Evolutionary conservation across 2,888 invertebrate species (phyloP), one percentile per base, ranked within the genome.

Genomic region (Erebia ligea): DNA sequence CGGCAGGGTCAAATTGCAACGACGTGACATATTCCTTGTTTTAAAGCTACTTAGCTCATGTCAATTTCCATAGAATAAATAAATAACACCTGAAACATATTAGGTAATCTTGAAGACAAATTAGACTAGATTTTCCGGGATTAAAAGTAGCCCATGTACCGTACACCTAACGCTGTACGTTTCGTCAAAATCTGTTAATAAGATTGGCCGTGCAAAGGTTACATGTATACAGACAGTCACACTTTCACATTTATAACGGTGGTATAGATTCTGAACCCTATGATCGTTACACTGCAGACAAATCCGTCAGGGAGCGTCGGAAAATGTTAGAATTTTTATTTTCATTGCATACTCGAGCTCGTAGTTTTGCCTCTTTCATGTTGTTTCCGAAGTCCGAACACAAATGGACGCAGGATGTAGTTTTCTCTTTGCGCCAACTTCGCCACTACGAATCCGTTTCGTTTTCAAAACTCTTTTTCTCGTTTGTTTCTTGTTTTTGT

Each of bases 291-390:
- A 59, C 57, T 42, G 61, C 42, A 1, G 42, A 19, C 45, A 66
- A 21, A 66, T 58, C 57, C 66, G 57, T 66, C 57, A 57, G 66
- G 21, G 15, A 66, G 45, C 56, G 13, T 56, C 42, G 19, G 57
- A 56, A 66, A 66, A 45, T 57, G 66, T 45, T 57, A 57, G 25
- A 57, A 45, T 57, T 66, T 57, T 66, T 57, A 45, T 66, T 66
- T 25, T 45, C 42, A 63, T 45, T 19, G 50, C n/a, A 13, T 50
- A 25, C 63, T 50, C 15, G 63, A 9, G 50, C n/a, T 25, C 56
- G 45, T 42, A 57, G 42, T 57, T 66, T 66, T 21, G 66, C 57
- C 66, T 57, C 57, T 66, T 66, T 66, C 45, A 66, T 66, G 57
- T 57, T 48, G 56, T 57, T 66, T 56, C 42, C 66, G 21, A 57